A percentile compares a stretch with the other conserved stretches of the same genome.
These are phyloP conservation scores for Sebastes trivittatus DNA, from an alignment of 2,797 vertebrate genomes.

Conservation along the genomic window DNA sequence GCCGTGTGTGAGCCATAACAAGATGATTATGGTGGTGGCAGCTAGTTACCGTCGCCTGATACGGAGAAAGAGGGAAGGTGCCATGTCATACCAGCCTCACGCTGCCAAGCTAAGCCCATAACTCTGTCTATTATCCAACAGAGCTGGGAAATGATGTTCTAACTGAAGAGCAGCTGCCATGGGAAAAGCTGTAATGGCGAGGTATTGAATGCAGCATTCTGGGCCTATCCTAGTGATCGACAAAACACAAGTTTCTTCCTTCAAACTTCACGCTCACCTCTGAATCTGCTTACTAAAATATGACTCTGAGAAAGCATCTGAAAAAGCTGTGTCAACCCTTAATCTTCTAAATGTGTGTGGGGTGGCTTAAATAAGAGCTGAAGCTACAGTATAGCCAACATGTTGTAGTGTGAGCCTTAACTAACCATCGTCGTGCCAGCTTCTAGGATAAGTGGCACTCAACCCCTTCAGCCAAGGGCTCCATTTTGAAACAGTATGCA, in stretches of 20 bases:
- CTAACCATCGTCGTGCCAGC: slow-evolving; percentile 54
- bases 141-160: slow-evolving; percentile 38
- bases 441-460: slow-evolving; percentile 71
- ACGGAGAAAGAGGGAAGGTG: slow-evolving; percentile 48
- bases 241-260: slow-evolving; percentile 9
- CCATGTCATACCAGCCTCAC: slow-evolving; percentile 48
- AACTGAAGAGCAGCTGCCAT: slow-evolving; percentile 5
- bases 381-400: slow-evolving; percentile 28
- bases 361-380: slow-evolving; percentile 32
- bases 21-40: slow-evolving; percentile 66
- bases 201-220: not conserved
- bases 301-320: not conserved
- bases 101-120: slow-evolving; percentile 52
- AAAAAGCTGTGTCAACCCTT: slow-evolving; percentile 53
- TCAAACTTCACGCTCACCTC: slow-evolving; percentile 18
- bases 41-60: slow-evolving; percentile 60
- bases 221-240: not conserved
- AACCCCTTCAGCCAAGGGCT: slow-evolving; percentile 64
- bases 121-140: slow-evolving; percentile 47
- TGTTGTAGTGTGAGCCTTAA: slow-evolving; percentile 35
- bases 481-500: slow-evolving; percentile 73
- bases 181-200: not conserved
- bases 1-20: slow-evolving; percentile 61
- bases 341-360: slow-evolving; percentile 66
- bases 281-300: slow-evolving; percentile 37